Percentiles rank a stretch among this genome's conserved stretches.
Evolutionary conservation across 2,797 vertebrate genomes (phyloP).

Genomic region (Ispidina lecontei): DNA sequence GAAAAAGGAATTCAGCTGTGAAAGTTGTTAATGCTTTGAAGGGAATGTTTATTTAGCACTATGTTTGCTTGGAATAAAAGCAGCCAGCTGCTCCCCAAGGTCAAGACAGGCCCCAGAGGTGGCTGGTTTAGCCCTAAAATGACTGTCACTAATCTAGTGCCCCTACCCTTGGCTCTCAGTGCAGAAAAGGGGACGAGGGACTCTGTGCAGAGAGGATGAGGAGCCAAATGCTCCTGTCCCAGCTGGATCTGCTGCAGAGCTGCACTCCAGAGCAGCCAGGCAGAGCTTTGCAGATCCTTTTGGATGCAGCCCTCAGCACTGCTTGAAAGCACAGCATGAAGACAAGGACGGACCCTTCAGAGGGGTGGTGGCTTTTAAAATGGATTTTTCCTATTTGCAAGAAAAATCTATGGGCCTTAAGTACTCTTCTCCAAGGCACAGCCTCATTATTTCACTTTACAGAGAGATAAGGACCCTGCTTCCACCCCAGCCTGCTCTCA

Average conservation of each 20-base stretch:
- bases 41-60: conserved; percentile 27
- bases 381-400: background rate
- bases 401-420: background rate
- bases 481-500: background rate
- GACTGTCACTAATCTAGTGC: background rate
- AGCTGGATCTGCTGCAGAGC: background rate
- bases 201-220: background rate
- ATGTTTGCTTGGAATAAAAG: background rate
- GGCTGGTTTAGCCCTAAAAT: background rate
- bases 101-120: background rate
- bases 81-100: background rate
- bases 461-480: background rate
- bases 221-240: background rate
- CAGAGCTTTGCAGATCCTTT: too few relatives aligned
- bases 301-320: too few relatives aligned
- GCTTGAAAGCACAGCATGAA: too few relatives aligned
- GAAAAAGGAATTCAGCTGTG: conserved; percentile 2
- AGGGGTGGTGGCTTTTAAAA: too few relatives aligned
- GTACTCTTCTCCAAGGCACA: background rate
- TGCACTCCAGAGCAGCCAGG: too few relatives aligned
- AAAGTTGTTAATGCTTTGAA: background rate
- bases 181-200: background rate
- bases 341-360: too few relatives aligned
- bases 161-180: background rate
- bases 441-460: background rate